A percentile compares a stretch with the other conserved stretches of the same genome.
phyloP scores from a whole-genome alignment of 2,113 vertebrate species.

The Tautogolabrus adspersus region DNA sequence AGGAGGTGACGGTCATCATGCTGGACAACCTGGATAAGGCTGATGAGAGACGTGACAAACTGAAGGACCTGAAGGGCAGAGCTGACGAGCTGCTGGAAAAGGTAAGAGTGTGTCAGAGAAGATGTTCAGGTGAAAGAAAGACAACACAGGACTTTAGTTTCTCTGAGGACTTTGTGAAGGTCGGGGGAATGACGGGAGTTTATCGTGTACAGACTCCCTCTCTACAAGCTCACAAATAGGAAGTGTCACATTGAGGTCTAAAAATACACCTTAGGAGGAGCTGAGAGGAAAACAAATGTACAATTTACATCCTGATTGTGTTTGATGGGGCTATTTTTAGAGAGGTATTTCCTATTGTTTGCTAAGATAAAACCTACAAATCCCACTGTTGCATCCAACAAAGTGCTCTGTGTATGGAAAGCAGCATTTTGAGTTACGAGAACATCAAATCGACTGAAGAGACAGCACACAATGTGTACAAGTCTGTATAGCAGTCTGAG shows the following conservation, averaged over 20 bases:
- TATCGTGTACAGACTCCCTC: neutral
- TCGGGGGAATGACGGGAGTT: slow-evolving; percentile 6
- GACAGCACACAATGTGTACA: too few relatives aligned
- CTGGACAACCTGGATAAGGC: slow-evolving; percentile 82
- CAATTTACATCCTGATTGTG: slow-evolving; percentile 84
- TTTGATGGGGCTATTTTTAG: slow-evolving; percentile 83
- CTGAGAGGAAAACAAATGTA: slow-evolving; percentile 80
- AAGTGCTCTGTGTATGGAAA: too few relatives aligned
- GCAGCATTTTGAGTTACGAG: too few relatives aligned
- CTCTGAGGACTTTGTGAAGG: neutral
- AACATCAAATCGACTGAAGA: too few relatives aligned
- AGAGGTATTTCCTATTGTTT: slow-evolving; percentile 84
- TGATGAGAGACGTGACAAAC: slow-evolving; percentile 75
- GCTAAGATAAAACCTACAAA: slow-evolving; percentile 80
- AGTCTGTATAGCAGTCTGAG: too few relatives aligned
- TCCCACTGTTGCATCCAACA: too few relatives aligned
- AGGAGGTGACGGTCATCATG: slow-evolving; percentile 84
- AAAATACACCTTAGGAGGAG: slow-evolving; percentile 80
- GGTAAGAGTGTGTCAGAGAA: too few relatives aligned
- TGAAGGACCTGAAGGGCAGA: slow-evolving; percentile 78
- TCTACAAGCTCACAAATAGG: slow-evolving; percentile 33
- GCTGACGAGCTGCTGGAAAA: slow-evolving; percentile 73
- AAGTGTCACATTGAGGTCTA: slow-evolving; percentile 76
- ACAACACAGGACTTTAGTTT: too few relatives aligned
- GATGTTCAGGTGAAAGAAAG: neutral